Evolutionary conservation across 2,113 vertebrate species (phyloP), one percentile per base, ranked within the genome.

Genomic region (Pelodiscus sinensis): DNA sequence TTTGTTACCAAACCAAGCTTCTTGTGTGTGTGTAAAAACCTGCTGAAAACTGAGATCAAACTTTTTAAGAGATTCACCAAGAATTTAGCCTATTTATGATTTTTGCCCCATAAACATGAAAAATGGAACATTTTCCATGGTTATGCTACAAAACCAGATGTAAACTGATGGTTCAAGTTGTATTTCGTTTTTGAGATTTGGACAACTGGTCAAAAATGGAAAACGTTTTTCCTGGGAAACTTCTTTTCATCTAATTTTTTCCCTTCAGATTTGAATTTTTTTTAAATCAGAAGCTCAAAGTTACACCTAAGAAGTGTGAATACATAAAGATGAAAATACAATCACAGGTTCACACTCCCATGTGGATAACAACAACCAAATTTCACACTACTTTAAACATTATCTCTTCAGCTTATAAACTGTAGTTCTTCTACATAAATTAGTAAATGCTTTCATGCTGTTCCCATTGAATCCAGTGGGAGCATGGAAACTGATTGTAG

Each of bases 211-310:
- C n/a, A 7, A 44, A 44, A 89, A 31, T 12, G 80, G 27, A 57
- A 22, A 6, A 2, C 14, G 1, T 21, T 31, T 79, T 89, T 10
- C 35, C 35, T 6, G 81, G 84, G 60, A 14, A 19, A 16, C 24
- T 6, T 79, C 1, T 87, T 94, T 24, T 79, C 35, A 65, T 4
- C 77, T 0, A 55, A 51, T 85, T 89, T 82, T 81, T 44, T 79
- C 92, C 92, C 22, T 71, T 35, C 29, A 89, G 27, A 12, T 86
- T 82, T 82, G 38, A 29, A 29, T 52, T 0, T 1, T 27, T 44
- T 52, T 73, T 78, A 16, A 81, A 84, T 87, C 44, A 80, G 77
- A 94, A 85, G 4, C 58, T 85, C 86, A 87, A 81, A 22, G 31
- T 71, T 71, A 35, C 4, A 19, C 7, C 57, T 16, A 25, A 5